phyloP scores from a whole-genome alignment of 2,888 invertebrate species.

The Stomorhina lunata region DNA sequence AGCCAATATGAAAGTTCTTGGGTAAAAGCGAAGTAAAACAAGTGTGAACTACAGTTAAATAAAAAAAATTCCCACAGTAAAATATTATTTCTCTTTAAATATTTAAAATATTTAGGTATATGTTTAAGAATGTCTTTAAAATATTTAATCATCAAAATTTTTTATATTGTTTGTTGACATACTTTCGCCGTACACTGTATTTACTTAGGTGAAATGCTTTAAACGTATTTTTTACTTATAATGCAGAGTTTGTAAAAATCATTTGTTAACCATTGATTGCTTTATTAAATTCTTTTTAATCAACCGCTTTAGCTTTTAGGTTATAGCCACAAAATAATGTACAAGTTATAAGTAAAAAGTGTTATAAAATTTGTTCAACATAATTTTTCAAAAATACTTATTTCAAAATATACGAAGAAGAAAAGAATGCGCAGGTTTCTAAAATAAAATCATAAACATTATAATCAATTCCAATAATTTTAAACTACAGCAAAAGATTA shows the following conservation, averaged over 20 bases:
- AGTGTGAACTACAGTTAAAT: not conserved
- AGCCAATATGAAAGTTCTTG: not conserved
- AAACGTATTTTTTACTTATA: not conserved
- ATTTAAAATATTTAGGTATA: not conserved
- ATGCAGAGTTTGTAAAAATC: constrained; percentile 56
- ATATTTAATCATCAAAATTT: constrained; percentile 27
- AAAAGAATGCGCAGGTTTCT: constrained; percentile 43
- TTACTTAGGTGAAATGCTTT: too few species aligned
- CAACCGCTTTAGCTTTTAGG: constrained; percentile 58
- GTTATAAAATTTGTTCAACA: constrained; percentile 78
- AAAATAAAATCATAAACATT: constrained; percentile 37
- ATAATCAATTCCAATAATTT: constrained; percentile 43
- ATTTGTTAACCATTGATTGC: constrained; percentile 76
- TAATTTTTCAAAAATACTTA: constrained; percentile 72
- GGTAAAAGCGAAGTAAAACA: not conserved
- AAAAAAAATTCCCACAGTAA: not conserved
- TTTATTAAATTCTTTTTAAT: constrained; percentile 65
- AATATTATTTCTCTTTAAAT: too few species aligned
- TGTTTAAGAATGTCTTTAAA: not conserved
- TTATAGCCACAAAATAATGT: constrained; percentile 12
- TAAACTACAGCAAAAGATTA: constrained; percentile 8
- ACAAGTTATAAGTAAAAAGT: constrained; percentile 69
- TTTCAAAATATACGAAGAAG: constrained; percentile 59
- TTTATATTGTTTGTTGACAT: not conserved
- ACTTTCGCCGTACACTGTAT: too few species aligned